Base-by-base conservation (phyloP, 2,888 invertebrate genomes). In the Diarsia dahlii region DNA sequence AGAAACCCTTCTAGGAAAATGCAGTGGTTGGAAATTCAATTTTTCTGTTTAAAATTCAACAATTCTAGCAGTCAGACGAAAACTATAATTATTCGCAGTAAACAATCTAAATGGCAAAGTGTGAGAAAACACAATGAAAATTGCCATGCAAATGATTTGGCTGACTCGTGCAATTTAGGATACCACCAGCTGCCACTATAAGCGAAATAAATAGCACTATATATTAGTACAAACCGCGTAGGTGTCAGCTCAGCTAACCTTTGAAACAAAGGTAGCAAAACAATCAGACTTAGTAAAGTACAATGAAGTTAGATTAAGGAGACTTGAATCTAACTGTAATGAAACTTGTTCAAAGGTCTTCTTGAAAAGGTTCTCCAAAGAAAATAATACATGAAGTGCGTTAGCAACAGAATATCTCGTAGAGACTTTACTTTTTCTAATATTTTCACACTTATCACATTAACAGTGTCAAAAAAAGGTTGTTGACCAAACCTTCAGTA, bases 231-330 rank as follows among this genome's bases (percentile, higher is more conserved):
- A 46, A 3, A 6, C 15, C 15, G 64, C 58, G 84, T 82, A 71
- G 84, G 82, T 58, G 75, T 84, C 0, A 34, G 20, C 15, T 84
- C 68, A 82, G 81, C 82, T 28, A n/a, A n/a, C n/a, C n/a, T 84
- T 82, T 82, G 23, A 60, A 48, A 46, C 46, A 72, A 63, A 78
- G 83, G 79, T 70, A 74, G 48, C 65, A 58, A 70, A 69, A 70
- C 60, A 81, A 76, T 69, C 39, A 64, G 68, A 62, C 71, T 65
- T 63, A 20, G n/a, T 45, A 46, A 28, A 20, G n/a, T 20, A 64
- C 20, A 62, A 34, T 54, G 12, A 58, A 48, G 52, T 75, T 65
- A 54, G 48, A 69, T 64, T 68, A 34, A 20, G 18, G 46, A n/a
- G 9, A 34, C 56, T 52, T 54, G 50, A 66, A 60, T 48, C 15